Evolutionary conservation across 2,113 vertebrate species (phyloP).

Genomic region (Megaptera novaeangliae): DNA sequence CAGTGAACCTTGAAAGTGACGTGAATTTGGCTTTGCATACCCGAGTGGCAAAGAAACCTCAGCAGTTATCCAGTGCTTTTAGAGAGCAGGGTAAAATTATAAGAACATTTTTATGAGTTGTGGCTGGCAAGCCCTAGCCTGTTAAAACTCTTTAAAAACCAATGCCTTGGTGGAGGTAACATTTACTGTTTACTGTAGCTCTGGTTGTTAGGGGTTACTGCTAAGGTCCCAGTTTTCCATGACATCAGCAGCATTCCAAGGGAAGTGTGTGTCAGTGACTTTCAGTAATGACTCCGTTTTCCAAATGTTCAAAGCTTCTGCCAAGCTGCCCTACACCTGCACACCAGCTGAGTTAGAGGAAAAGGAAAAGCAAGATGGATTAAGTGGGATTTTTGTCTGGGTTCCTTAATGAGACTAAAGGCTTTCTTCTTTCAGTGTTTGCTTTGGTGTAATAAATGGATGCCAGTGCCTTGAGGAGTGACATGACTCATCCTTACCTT

Average conservation of each 20-base stretch:
- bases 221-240: slow-evolving; percentile 80
- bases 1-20: slow-evolving; percentile 48
- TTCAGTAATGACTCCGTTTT: slow-evolving; percentile 76
- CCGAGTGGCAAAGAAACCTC: slow-evolving; percentile 62
- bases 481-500: slow-evolving; percentile 44
- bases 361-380: slow-evolving; percentile 73
- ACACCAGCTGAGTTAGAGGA: slow-evolving; percentile 76
- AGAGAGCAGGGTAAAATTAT: slow-evolving; percentile 75
- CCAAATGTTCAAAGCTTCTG: slow-evolving; percentile 69
- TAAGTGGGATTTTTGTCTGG: slow-evolving; percentile 76
- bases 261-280: slow-evolving; percentile 75
- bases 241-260: slow-evolving; percentile 82
- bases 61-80: slow-evolving; percentile 72
- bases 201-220: slow-evolving; percentile 81
- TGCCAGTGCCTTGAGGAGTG: slow-evolving; percentile 34
- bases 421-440: slow-evolving; percentile 55
- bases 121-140: slow-evolving; percentile 75
- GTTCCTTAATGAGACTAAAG: slow-evolving; percentile 71
- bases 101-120: slow-evolving; percentile 78
- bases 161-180: slow-evolving; percentile 77
- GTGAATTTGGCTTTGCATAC: slow-evolving; percentile 34
- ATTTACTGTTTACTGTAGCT: slow-evolving; percentile 80
- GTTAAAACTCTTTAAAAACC: slow-evolving; percentile 75
- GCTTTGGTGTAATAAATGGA: slow-evolving; percentile 45
- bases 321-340: slow-evolving; percentile 77